Base-by-base conservation (phyloP, 2,113 vertebrate species). In the Orcinus orca region DNA sequence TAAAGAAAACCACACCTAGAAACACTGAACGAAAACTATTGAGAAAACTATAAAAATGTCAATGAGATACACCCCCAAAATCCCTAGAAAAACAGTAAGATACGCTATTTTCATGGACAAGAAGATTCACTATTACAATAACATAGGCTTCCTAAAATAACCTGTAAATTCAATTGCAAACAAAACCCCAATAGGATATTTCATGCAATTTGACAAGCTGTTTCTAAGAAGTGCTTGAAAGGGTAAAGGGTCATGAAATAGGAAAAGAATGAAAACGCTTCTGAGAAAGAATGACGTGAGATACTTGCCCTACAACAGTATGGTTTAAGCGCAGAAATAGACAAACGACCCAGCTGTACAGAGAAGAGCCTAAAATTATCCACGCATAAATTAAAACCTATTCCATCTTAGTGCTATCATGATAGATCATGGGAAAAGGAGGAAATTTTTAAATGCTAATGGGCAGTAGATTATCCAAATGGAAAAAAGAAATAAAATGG, bases 341-440 rank as follows among this genome's bases (percentile, higher is more conserved):
- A 86, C 11, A 87, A 76, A 77, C 58, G 62, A 55, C 47, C 62
- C 23, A 55, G 87, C 18, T 38, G 6, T 44, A 71, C 55, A 79
- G 79, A 92, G 55, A 62, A 81, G 58, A 31, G 29, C 53, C 85
- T 96, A 92, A 96, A 96, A 83, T 93, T 93, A 80, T 25, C 8
- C 85, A 68, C 87, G 47, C 71, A 63, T 73, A 96, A 71, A 73
- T 88, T 79, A 93, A 97, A 86, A 29, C 29, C 47, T 86, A 53
- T 47, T 93, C 38, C 58, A 96, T 44, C 82, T 90, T 86, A 88
- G 68, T 67, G n/a, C 33, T 70, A 47, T 80, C 44, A 55, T 55
- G 70, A 3, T 10, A 73, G 70, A 73, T 44, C 8, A 25, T 53
- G n/a, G 23, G 17, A 18, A 96, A 60, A 63, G 36, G n/a, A 92